A percentile compares a stretch with the other conserved stretches of the same genome.
phyloP scores from a whole-genome alignment of 2,113 vertebrate genomes.

The Ciconia boyciana region DNA sequence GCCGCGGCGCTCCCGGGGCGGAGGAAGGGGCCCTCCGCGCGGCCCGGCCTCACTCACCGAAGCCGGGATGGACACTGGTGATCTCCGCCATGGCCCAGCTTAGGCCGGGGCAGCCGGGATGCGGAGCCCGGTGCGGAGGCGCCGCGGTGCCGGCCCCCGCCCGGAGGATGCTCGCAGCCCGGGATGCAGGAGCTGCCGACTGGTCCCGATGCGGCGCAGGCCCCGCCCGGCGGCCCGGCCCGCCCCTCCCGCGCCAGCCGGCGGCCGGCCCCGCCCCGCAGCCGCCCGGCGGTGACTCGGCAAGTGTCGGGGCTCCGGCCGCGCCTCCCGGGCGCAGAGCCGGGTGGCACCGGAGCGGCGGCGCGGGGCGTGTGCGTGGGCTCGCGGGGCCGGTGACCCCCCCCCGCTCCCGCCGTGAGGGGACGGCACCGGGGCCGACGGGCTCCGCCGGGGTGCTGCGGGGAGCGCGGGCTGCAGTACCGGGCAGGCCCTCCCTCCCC shows the following conservation, averaged over 20 bases:
- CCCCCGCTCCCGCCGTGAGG: background rate
- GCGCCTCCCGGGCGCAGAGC: background rate
- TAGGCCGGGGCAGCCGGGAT: background rate
- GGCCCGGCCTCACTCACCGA: conserved; percentile 65
- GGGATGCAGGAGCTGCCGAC: conserved; percentile 69
- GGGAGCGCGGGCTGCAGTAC: background rate
- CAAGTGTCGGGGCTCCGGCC: background rate
- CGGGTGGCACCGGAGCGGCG: background rate
- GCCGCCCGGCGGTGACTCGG: background rate
- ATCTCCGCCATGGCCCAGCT: conserved; percentile 73
- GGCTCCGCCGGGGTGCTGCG: background rate
- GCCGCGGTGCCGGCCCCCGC: background rate
- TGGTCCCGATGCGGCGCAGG: conserved; percentile 68
- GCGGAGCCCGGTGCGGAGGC: background rate
- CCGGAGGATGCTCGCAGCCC: conserved; percentile 60
- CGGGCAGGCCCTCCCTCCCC: background rate
- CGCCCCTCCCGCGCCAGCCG: background rate
- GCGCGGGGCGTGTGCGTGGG: background rate
- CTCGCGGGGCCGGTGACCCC: background rate
- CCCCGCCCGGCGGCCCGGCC: background rate
- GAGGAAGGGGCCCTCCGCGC: background rate
- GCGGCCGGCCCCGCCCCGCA: background rate
- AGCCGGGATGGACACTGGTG: conserved; percentile 70
- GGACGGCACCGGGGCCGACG: background rate
- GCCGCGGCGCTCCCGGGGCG: background rate